Evolutionary conservation across 2,797 vertebrate genomes (phyloP).

Genomic region (Helicolenus hilgendorfi): DNA sequence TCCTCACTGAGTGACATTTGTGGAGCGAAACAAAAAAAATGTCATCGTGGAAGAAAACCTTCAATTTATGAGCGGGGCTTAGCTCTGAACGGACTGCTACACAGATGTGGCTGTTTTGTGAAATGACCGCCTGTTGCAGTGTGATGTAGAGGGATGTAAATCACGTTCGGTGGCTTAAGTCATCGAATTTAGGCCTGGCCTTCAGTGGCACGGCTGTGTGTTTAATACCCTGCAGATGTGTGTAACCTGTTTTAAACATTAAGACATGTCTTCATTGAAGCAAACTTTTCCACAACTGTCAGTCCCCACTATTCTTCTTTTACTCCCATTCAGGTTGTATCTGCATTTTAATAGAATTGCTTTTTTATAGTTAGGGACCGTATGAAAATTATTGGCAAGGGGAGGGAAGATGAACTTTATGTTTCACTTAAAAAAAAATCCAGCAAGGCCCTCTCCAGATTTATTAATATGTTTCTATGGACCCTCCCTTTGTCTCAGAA

Average conservation of each 20-base stretch:
- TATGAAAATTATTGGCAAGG: neutral
- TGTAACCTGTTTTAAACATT: constrained; percentile 37
- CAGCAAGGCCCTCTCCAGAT: neutral
- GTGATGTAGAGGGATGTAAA: constrained; percentile 56
- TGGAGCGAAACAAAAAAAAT: constrained; percentile 32
- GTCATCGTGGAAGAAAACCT: neutral
- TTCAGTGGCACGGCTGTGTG: constrained; percentile 9
- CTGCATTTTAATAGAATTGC: neutral
- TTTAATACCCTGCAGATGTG: constrained; percentile 71
- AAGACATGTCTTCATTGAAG: constrained; percentile 30
- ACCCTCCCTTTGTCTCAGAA: too few relatives aligned
- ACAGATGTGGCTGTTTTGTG: constrained; percentile 78
- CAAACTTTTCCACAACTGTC: neutral
- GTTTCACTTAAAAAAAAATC: neutral
- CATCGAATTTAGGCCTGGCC: constrained; percentile 32
- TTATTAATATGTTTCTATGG: neutral
- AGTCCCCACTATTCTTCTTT: neutral
- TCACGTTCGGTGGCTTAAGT: constrained; percentile 59
- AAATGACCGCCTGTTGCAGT: constrained; percentile 52
- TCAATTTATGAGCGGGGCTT: constrained; percentile 65
- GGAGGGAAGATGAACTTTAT: neutral
- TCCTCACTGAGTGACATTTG: constrained; percentile 44
- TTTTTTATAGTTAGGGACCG: neutral
- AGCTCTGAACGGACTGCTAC: constrained; percentile 28
- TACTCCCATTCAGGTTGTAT: neutral